Base-by-base conservation (phyloP, 2,113 vertebrate genomes). In the Cyrtonyx montezumae region DNA sequence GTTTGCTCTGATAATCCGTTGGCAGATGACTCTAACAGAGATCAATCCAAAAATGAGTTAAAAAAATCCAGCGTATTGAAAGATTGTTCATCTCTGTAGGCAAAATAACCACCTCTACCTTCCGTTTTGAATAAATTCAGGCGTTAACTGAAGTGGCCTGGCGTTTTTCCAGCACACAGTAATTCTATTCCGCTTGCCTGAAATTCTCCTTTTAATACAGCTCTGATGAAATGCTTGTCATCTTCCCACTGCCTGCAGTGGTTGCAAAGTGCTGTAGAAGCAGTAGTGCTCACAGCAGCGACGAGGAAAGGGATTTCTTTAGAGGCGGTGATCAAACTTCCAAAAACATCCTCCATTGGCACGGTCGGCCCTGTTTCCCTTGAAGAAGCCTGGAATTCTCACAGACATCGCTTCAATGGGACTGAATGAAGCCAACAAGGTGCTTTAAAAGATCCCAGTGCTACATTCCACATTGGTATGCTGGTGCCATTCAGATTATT, bases 41-140 rank as follows among this genome's bases (percentile, higher is more conserved):
- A 83, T 34, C 22, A n/a, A 62, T 49, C 0, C 65, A 69, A 91
- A 81, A 32, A 34, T 36, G 55, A 43, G 6, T 20, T 46, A 45
- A 30, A 25, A 25, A 36, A 56, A 34, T 9, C 12, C 9, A 56
- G 22, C 0, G 0, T 53, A 19, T n/a, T 75, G 43, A 53, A 81
- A 68, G 79, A 48, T 65, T 75, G 51, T 22, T 96, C 79, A 91
- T 96, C 26, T 96, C 94, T 58, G 77, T 84, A 93, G 43, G 65
- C 75, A 81, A 93, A 95, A 75, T 48, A 88, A 75, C 40, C 86
- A 90, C 62, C 77, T 86, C 88, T 91, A 71, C 26, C 56, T 95
- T 79, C 78, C 23, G 6, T 87, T 96, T 80, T 91, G 89, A 95
- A 82, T 92, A 95, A 55, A 89, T 46, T 76, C 46, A 85, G 69